Base-by-base conservation (phyloP, 2,888 invertebrate species). In the Poecilobothrus nobilitatus region DNA sequence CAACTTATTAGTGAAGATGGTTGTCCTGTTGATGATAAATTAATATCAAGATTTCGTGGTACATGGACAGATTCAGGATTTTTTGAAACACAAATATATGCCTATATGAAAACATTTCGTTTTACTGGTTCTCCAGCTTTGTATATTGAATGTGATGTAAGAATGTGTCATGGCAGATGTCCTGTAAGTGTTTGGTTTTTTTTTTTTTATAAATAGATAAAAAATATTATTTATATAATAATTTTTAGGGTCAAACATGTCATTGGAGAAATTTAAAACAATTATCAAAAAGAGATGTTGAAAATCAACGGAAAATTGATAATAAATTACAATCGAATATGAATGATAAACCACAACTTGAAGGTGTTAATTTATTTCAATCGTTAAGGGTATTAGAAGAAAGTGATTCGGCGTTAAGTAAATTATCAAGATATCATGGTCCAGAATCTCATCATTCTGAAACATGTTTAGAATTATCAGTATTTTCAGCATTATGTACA, bases 161-260 rank as follows among this genome's bases (percentile, higher is more conserved):
- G 95, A 74, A 95, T 95, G 95, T 95, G 95, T 80, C 95, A 95
- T 80, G 95, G 95, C 71, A 85, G 94, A 75, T 95, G 95, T 84
- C 95, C 95, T 76, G 95, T 95, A 82, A 88, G 88, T 65, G 20
- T 37, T 34, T 5, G 34, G 2, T n/a, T 34, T 33, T 18, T 8
- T 34, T 34, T 34, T 34, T n/a, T n/a, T n/a, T n/a, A n/a, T 27
- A 27, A 27, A 27, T 27, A 27, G 27, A 27, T 4, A 27, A 27
- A 27, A 27, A 27, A 4, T 27, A 27, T 12, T 64, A 33, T 27
- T 33, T 12, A 64, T 5, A 27, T 15, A 33, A 65, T 20, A 66
- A 63, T 63, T 76, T 77, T 41, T 83, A 95, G 94, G 93, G 92
- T 72, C 94, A 95, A 82, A 92, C 94, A 0, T 95, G 95, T 76